Evolutionary conservation across 2,113 vertebrate genomes (phyloP), one percentile per base, ranked within the genome.

Genomic region (Brachypteracias leptosomus): DNA sequence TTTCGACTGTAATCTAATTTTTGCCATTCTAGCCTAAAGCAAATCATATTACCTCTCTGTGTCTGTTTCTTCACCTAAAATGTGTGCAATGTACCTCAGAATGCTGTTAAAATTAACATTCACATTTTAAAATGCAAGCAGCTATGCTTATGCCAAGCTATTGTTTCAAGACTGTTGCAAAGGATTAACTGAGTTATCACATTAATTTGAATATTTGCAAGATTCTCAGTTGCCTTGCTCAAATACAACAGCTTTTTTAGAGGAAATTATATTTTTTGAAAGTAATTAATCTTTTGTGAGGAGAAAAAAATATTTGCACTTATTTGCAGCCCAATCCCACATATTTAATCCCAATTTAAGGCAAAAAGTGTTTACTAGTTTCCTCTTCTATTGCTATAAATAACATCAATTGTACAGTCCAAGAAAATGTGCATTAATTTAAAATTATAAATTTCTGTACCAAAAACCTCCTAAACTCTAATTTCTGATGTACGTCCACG

Each of bases 261-360:
- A 83, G 9, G 10, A 81, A 58, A 59, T 0, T 4, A 6, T 14
- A 26, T 26, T 35, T 75, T 89, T 74, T 36, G 26, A 52, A 59
- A 76, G 6, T 1, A 47, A 52, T 52, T 85, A 3, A 24, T 46
- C 11, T 59, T 84, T 33, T 38, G 11, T 9, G 12, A 79, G n/a
- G 13, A 88, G 38, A 16, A 61, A 66, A 83, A 94, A 67, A 54
- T 42, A 79, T 44, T 62, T 65, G 65, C 54, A 73, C 26, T 24
- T 38, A 55, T 61, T 76, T 85, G 35, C 44, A 84, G 61, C 9
- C 24, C 14, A 75, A 55, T 36, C 19, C 42, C 16, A 67, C 3
- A 1, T 7, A 62, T 46, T 91, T 40, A 59, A 86, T 22, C 24
- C 22, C 0, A 0, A 78, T 2, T 63, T 26, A 77, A 85, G 13